These are phyloP conservation scores for Entomyzon cyanotis DNA, from an alignment of 2,113 vertebrate species.

Conservation along the genomic window DNA sequence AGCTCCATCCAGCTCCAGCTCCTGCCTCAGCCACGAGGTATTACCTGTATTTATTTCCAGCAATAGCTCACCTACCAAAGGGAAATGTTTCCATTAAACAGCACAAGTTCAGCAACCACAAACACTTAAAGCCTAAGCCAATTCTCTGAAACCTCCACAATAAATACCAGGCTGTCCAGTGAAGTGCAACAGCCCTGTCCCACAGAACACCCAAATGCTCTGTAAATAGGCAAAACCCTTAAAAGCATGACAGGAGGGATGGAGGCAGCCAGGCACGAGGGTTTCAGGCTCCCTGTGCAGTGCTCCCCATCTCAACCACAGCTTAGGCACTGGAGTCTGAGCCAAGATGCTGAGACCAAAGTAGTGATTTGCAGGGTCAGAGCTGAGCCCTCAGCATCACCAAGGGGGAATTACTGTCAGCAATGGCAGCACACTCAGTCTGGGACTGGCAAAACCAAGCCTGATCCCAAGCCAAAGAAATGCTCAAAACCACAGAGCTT, in stretches of 20 bases:
- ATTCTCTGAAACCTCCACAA: neutral
- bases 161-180: neutral
- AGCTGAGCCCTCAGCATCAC: neutral
- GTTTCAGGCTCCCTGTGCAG: neutral
- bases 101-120: neutral
- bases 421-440: neutral
- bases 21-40: neutral
- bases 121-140: neutral
- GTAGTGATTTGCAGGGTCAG: neutral
- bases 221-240: neutral
- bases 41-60: neutral
- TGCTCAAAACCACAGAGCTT: neutral
- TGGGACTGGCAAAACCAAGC: neutral
- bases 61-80: neutral
- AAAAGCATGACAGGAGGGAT: fast-evolving
- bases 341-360: neutral
- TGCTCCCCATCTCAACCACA: neutral
- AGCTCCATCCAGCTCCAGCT: neutral
- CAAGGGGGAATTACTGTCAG: fast-evolving
- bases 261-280: neutral
- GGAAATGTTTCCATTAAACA: conserved; percentile 1
- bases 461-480: neutral
- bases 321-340: neutral
- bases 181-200: neutral
- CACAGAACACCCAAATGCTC: neutral